phyloP scores from a whole-genome alignment of 2,797 vertebrate genomes.

The Pagetopsis macropterus region DNA sequence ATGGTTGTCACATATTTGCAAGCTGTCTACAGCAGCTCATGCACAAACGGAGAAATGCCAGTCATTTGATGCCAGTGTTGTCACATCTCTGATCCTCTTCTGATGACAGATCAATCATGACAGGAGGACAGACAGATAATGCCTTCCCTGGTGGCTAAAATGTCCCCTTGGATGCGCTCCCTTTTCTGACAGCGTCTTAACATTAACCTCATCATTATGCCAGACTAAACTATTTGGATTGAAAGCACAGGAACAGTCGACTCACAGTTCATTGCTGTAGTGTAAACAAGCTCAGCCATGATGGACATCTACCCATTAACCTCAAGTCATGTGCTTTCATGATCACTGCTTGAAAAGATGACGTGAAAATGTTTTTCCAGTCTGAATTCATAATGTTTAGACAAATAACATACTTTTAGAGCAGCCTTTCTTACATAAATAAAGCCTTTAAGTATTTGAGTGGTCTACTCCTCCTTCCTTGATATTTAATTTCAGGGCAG shows the following conservation, averaged over 20 bases:
- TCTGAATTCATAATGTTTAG: conserved; percentile 21
- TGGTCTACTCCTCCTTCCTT: background rate
- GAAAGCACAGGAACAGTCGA: conserved; percentile 40
- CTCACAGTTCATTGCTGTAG: conserved; percentile 22
- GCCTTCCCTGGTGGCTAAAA: conserved; percentile 39
- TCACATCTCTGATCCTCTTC: conserved; percentile 45
- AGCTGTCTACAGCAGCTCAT: background rate
- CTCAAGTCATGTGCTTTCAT: conserved; percentile 10
- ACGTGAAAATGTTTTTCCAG: conserved; percentile 6
- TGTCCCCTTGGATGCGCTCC: conserved; percentile 51
- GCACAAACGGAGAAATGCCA: conserved; percentile 45
- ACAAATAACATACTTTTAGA: background rate
- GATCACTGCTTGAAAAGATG: conserved; percentile 18
- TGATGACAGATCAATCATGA: conserved; percentile 62
- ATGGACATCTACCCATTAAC: conserved; percentile 14
- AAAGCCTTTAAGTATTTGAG: conserved; percentile 3
- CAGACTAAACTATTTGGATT: conserved; percentile 49
- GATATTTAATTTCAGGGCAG: background rate
- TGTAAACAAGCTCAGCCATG: conserved; percentile 39
- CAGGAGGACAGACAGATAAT: conserved; percentile 59
- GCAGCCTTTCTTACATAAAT: conserved; percentile 10
- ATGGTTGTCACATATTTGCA: background rate
- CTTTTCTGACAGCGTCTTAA: conserved; percentile 58
- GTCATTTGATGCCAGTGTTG: conserved; percentile 40
- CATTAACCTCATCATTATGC: conserved; percentile 57